Percentiles rank a stretch among this genome's conserved stretches.
Evolutionary conservation across 2,888 invertebrate species (phyloP).

Genomic region (Napeogenes sylphis): DNA sequence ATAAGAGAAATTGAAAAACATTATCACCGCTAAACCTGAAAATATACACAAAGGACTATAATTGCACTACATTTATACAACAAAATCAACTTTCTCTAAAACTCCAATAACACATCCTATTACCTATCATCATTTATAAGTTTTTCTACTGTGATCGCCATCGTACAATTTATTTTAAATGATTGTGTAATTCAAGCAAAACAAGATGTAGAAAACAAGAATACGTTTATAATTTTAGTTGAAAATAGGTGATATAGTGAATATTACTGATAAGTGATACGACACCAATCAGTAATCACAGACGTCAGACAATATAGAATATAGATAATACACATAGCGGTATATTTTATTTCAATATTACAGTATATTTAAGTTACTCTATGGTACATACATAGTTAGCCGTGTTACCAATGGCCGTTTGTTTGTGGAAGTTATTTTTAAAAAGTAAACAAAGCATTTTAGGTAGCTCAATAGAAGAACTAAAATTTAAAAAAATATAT

Average conservation of each 20-base stretch:
- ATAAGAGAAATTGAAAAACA: constrained; percentile 71
- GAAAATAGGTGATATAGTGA: neutral
- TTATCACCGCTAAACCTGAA: constrained; percentile 76
- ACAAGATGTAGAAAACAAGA: constrained; percentile 13
- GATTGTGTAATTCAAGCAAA: constrained; percentile 11
- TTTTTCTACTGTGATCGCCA: constrained; percentile 68
- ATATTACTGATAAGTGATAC: constrained; percentile 21
- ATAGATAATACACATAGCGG: too few species aligned
- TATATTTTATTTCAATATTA: too few species aligned
- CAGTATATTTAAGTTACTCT: too few species aligned
- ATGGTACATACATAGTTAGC: too few species aligned
- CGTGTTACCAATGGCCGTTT: too few species aligned
- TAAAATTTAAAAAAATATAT: too few species aligned
- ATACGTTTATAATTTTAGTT: constrained; percentile 20
- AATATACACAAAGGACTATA: constrained; percentile 23
- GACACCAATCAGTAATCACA: constrained; percentile 24
- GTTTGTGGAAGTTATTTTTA: too few species aligned
- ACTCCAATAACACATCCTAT: constrained; percentile 17
- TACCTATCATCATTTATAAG: constrained; percentile 71
- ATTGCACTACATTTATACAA: constrained; percentile 31
- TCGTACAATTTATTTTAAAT: constrained; percentile 28
- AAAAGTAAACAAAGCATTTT: too few species aligned
- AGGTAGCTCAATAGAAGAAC: too few species aligned
- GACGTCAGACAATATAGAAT: neutral
- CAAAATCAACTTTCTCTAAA: constrained; percentile 18